Base-by-base conservation (phyloP, 2,888 invertebrate species). In the Portevinia maculata region DNA sequence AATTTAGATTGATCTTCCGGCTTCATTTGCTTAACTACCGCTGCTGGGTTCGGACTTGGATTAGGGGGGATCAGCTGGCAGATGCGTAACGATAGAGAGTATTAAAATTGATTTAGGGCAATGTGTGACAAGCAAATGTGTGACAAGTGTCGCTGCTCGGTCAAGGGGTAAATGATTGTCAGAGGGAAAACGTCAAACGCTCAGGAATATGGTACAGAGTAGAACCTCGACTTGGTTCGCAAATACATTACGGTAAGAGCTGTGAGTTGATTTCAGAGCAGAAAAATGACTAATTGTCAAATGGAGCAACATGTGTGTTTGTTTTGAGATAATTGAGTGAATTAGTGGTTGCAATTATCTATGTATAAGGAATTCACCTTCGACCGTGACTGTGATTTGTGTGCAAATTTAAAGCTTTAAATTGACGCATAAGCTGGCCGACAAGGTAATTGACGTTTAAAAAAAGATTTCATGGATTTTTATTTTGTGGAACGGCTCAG, bases 1-100 rank as follows among this genome's bases (percentile, higher is more conserved):
- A 69, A 75, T 75, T 79, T 64, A 75, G 67, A 69, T 34, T 60
- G 75, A 62, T 69, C 71, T 79, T 79, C 75, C 75, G 79, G 79
- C 69, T 79, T 75, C 55, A 75, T 79, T 59, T 67, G 65, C 13
- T 41, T 69, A 55, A 64, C 53, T 74, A 50, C 21, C 34, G 48
- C 32, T 59, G 50, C 11, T 11, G 9, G 44, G 39, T 41, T 64
- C n/a, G 28, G 32, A 17, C 46, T 65, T 67, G 6, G 32, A 57
- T 67, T 67, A 57, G 19, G 59, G 65, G 59, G 46, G n/a, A 55
- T 79, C 74, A 74, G 79, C 67, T 74, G n/a, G n/a, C n/a, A n/a
- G 74, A 34, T 60, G 41, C 55, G 48, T 55, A 46, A 46, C 60
- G 52, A 7, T 39, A 32, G 19, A 53, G 5, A 34, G 21, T 24